Evolutionary conservation across 1,140 invertebrate species (phyloP), one percentile per base, ranked within the genome.

Genomic region (Camponotus vicinus): DNA sequence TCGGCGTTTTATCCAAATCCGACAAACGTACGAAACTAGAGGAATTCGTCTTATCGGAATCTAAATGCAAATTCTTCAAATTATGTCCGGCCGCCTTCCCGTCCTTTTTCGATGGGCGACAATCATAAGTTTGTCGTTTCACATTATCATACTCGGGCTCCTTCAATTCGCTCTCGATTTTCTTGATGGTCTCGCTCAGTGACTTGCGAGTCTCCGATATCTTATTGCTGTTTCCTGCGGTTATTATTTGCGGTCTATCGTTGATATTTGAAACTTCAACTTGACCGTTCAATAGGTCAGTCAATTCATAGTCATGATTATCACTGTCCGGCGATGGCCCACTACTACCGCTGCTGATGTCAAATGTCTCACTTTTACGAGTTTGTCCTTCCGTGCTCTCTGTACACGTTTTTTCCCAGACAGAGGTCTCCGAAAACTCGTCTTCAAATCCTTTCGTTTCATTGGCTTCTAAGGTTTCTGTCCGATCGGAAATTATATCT

Each of bases 1-100:
- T 89, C 0, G 93, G 92, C 0, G 95, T 95, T 86, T 96, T 96
- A 85, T 96, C 96, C 87, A 96, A 93, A 89, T 97, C 96, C 4
- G 96, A 96, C 2, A 96, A 91, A 82, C 95, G 95, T 0, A 96
- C 96, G 86, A 96, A 96, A 78, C 91, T 88, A 42, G 89, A 92
- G 0, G 87, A 67, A 27, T 69, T 76, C 21, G 70, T 18, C 9
- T 86, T 84, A 3, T 67, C 67, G 6, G 75, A 52, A 40, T 78
- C 75, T 21, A 27, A 77, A 52, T 78, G 73, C 4, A 75, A n/a
- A 52, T 40, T 37, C 15, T 89, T 90, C 7, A 73, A 40, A 67
- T 21, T 75, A 2, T 11, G 71, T 21, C 13, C 69, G 32, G 3
- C n/a, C n/a, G 8, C 9, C 7, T 34, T 86, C n/a, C 82, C 69